phyloP scores from a whole-genome alignment of 2,888 invertebrate species.

The Villa cingulata region DNA sequence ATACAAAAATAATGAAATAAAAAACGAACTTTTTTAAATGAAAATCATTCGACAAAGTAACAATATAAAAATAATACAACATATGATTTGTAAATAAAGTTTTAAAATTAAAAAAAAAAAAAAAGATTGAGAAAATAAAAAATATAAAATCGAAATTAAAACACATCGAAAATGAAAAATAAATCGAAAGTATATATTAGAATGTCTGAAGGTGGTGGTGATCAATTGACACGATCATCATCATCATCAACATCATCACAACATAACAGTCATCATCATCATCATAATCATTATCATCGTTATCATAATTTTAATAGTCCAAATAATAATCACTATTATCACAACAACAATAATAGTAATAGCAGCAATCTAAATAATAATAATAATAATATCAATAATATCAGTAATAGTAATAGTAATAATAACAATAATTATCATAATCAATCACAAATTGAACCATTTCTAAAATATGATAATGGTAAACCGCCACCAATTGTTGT shows the following conservation, averaged over 20 bases:
- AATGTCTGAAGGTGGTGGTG: not conserved
- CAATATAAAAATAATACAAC: too few relatives aligned
- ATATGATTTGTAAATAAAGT: too few relatives aligned
- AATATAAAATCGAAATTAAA: not conserved
- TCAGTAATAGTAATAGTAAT: not conserved
- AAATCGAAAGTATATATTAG: not conserved
- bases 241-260: too few relatives aligned
- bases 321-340: too few relatives aligned
- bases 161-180: not conserved
- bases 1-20: too few relatives aligned
- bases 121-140: not conserved
- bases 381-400: not conserved
- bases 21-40: too few relatives aligned
- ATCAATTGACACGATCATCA: not conserved
- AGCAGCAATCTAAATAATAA: not conserved
- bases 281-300: not conserved
- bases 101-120: too few relatives aligned
- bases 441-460: constrained; percentile 22
- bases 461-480: constrained; percentile 32
- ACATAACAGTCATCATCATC: not conserved
- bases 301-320: too few relatives aligned
- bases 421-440: not conserved
- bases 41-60: too few relatives aligned
- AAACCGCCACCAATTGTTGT: constrained; percentile 35
- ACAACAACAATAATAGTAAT: too few relatives aligned